Base-by-base conservation (phyloP, 35 echinoderm and acorn worm genomes). In the Hemicentrotus pulcherrimus region DNA sequence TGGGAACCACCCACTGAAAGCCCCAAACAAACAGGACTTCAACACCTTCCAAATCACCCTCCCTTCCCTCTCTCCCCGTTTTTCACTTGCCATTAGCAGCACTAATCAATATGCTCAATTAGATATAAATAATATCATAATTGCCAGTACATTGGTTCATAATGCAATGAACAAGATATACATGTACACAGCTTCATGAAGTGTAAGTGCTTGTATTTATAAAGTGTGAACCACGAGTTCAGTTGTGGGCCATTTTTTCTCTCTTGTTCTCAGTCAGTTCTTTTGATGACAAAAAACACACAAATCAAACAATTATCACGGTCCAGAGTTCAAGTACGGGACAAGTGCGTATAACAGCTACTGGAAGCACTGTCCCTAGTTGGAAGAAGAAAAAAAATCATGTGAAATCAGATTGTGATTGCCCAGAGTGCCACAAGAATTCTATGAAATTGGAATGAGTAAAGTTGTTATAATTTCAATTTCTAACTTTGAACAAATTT, bases 301-400 rank as follows among this genome's bases (percentile, higher is more conserved):
- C 65, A 90, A 90, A 47, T 90, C 88, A 90, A 90, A 90, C 88
- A 90, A 90, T 90, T 47, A 78, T 78, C 46, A 47, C 88, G n/a
- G 88, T 90, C 88, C 88, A 90, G 31, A 90, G 88, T 90, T 90
- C 88, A 90, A 90, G 88, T 45, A 90, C 88, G 10, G 88, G 88
- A 90, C 88, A 90, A 90, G 88, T 47, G 88, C 46, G 24, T 90
- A 78, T 90, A 33, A 90, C 88, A 90, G 88, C 88, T 90, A 90
- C 88, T 90, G 88, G 88, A 45, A 22, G 88, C 33, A 32, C 86
- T 59, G 52, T 59, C 52, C 52, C 65, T 78, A 16, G 52, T 59
- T 41, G 0, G 35, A 78, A n/a, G 19, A 5, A 28, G 28, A 78
- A 78, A 78, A 78, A 28, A 7, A 22, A 22, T 2, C 22, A n/a